phyloP scores from a whole-genome alignment of 2,113 vertebrate species.

The cattle (Bos taurus) region ARS-UCD2.0 NC_037342.1:58649501-58650000 shows the following conservation, averaged over 20 bases:
- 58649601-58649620: neutral
- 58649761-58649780: neutral
- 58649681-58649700: neutral
- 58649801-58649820: too few relatives aligned
- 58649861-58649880: too few relatives aligned
- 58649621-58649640: neutral
- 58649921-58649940: neutral
- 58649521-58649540: neutral
- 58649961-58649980: neutral
- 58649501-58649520: neutral
- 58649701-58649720: neutral
- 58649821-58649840: rapidly evolving
- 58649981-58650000: neutral
- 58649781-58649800: too few relatives aligned
- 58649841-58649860: too few relatives aligned
- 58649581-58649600: neutral
- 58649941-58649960: neutral
- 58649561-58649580: neutral
- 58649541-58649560: neutral
- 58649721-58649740: neutral
- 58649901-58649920: too few relatives aligned
- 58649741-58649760: neutral
- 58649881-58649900: too few relatives aligned
- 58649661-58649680: neutral
- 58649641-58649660: neutral